A percentile compares a stretch with the other conserved stretches of the same genome.
phyloP scores from a whole-genome alignment of 2,888 invertebrate species.

The Oscheius sp. region DNA sequence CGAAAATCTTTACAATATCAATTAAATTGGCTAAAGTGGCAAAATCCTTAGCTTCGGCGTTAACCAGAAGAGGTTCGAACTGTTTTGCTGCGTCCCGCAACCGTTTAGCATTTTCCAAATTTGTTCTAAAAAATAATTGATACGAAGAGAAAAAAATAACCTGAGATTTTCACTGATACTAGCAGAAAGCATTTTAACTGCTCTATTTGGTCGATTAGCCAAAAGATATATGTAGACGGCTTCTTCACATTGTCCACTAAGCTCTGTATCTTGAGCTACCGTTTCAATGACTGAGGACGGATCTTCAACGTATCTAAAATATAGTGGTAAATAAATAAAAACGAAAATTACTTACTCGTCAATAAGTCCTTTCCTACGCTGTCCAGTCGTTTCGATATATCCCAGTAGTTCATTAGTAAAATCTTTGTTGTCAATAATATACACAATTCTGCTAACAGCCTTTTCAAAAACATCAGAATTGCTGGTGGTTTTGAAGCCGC shows the following conservation, averaged over 20 bases:
- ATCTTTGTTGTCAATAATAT: constrained; percentile 55
- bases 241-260: constrained; percentile 60
- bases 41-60: constrained; percentile 44
- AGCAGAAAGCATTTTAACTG: constrained; percentile 45
- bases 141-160: neutral
- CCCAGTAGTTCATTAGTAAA: constrained; percentile 61
- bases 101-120: constrained; percentile 5
- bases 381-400: constrained; percentile 51
- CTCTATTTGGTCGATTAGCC: constrained; percentile 46
- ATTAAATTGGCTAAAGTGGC: constrained; percentile 56
- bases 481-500: constrained; percentile 53
- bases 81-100: constrained; percentile 23
- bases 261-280: constrained; percentile 65
- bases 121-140: constrained; percentile 12
- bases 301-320: constrained; percentile 53
- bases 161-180: constrained; percentile 48
- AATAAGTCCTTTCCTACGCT: constrained; percentile 60
- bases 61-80: constrained; percentile 34
- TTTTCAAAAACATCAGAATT: constrained; percentile 69
- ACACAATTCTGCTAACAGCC: constrained; percentile 68
- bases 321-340: constrained; percentile 8
- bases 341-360: constrained; percentile 59
- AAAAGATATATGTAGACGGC: constrained; percentile 61
- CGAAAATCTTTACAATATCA: constrained; percentile 59
- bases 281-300: constrained; percentile 60